phyloP scores from a whole-genome alignment of 2,888 invertebrate genomes.

The Thereva nobilitata region DNA sequence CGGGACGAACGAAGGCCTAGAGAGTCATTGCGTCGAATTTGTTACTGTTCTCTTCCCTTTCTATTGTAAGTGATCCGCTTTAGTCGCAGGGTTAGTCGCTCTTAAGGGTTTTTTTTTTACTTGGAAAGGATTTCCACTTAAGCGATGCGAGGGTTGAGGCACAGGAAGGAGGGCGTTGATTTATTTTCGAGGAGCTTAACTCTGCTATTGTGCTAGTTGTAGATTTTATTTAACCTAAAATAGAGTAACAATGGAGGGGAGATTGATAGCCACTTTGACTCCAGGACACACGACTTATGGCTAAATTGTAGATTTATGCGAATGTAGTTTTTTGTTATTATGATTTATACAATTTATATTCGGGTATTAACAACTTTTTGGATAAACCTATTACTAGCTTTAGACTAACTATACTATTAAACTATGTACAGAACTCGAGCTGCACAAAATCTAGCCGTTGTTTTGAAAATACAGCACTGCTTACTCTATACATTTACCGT shows the following conservation, averaged over 20 bases:
- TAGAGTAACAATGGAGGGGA: background rate
- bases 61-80: background rate
- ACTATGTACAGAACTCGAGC: too few species aligned
- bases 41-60: background rate
- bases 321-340: too few species aligned
- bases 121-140: conserved; percentile 17
- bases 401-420: too few species aligned
- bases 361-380: too few species aligned
- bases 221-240: conserved; percentile 18
- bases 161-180: conserved; percentile 10
- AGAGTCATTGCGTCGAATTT: background rate
- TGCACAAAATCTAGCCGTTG: too few species aligned
- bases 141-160: conserved; percentile 6
- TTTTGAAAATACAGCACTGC: too few species aligned
- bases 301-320: too few species aligned
- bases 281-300: too few species aligned
- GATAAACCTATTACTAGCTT: too few species aligned
- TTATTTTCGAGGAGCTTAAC: conserved; percentile 13
- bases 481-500: too few species aligned
- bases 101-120: background rate
- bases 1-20: background rate
- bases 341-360: too few species aligned
- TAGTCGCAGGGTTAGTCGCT: background rate
- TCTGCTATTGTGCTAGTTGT: conserved; percentile 15
- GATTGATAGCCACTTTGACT: conserved; percentile 7